These are phyloP conservation scores for Halcyon smyrnensis DNA, from an alignment of 2,797 vertebrate genomes.

Conservation along the genomic window DNA sequence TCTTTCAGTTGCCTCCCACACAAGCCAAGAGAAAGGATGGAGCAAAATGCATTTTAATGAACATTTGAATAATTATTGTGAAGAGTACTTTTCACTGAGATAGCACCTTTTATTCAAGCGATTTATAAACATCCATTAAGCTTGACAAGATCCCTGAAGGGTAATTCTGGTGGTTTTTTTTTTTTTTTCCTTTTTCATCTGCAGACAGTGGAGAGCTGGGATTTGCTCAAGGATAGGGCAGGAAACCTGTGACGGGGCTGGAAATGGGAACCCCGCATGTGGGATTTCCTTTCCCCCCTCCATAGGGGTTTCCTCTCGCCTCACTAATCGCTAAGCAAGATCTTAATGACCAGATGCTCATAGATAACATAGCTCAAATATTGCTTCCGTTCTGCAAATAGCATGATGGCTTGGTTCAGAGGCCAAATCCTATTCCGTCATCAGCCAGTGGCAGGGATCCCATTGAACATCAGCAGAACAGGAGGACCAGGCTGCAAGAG, in stretches of 20 bases:
- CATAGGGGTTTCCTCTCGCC: background rate
- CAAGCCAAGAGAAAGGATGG: constrained; percentile 4
- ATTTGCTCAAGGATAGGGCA: background rate
- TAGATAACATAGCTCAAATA: constrained; percentile 31
- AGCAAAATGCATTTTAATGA: constrained; percentile 62
- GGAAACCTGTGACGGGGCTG: background rate
- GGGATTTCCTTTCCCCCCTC: constrained; percentile 38
- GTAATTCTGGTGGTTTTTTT: background rate
- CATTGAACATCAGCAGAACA: fast-evolving
- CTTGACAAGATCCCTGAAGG: constrained; percentile 37
- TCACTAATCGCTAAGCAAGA: background rate
- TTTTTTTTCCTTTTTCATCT: background rate
- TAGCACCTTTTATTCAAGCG: constrained; percentile 36
- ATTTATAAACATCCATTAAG: constrained; percentile 66
- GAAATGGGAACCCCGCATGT: background rate
- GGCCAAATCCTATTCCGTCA: constrained; percentile 30
- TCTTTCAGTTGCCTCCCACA: constrained; percentile 37
- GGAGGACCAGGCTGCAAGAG: background rate
- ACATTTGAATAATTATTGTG: constrained; percentile 48
- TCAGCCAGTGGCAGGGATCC: background rate
- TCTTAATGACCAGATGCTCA: constrained; percentile 59
- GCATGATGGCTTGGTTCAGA: constrained; percentile 41
- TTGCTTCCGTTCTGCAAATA: constrained; percentile 52
- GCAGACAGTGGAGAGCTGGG: background rate
- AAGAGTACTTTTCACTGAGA: constrained; percentile 53